Evolutionary conservation across 2,797 vertebrate species (phyloP), one percentile per base, ranked within the genome.

Genomic region (Sylvilagus floridanus): DNA sequence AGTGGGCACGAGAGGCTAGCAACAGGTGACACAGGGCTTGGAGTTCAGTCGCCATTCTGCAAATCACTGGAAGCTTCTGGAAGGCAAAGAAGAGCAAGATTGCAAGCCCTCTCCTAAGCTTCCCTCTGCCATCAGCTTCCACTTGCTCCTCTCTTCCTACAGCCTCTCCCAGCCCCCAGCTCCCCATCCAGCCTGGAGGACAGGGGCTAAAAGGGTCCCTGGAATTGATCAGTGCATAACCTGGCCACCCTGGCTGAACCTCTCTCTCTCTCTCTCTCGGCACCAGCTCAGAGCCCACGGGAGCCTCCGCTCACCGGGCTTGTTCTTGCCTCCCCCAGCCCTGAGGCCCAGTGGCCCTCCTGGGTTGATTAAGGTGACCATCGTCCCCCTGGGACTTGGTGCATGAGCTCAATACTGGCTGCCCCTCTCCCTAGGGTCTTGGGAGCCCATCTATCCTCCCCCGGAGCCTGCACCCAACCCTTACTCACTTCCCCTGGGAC

Each of bases 381-480:
- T 86, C 95, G 92, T 81, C 96, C 82, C 90, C 84, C 0, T 0
- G 54, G 84, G 95, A 93, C 84, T 47, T 97, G 97, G 97, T 90
- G 87, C 89, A 89, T 98, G 88, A 69, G 90, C 83, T 95, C 24
- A 30, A 90, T 87, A 92, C 81, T 66, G 28, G 76, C 26, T 0
- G 65, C 96, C 86, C 54, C 7, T 91, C 94, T 97, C 97, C 91
- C 37, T 95, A 54, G 69, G 10, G n/a, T 81, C 57, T 65, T n/a
- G 5, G 4, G 2, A 71, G 71, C 91, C 96, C 95, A 97, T 96
- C 94, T 71, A 63, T 97, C 97, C 96, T 96, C 78, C 78, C 62
- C 12, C 19, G 65, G 37, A 75, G 69, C 72, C 32, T 10, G 32
- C 54, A 79, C 30, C 12, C 26, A 0, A 35, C 65, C 75, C 28